phyloP scores from a whole-genome alignment of 2,888 invertebrate species.

The Bombylius major region DNA sequence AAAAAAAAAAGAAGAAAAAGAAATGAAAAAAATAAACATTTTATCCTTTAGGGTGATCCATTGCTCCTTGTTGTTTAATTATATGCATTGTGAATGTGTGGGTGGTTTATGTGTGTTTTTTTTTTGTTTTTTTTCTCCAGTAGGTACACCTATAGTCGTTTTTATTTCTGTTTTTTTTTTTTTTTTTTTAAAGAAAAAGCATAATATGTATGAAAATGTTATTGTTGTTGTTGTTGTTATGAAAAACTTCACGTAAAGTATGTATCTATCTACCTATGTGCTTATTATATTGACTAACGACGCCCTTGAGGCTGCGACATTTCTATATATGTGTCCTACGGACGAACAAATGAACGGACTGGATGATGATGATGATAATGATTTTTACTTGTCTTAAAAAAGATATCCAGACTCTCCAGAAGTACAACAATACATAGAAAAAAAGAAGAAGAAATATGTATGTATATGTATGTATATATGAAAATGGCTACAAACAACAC shows the following conservation, averaged over 20 bases:
- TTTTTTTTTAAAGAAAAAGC: not conserved
- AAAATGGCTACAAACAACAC: not conserved
- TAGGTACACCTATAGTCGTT: not conserved
- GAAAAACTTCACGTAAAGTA: too few relatives aligned
- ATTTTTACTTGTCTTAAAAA: not conserved
- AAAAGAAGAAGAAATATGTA: too few relatives aligned
- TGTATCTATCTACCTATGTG: too few relatives aligned
- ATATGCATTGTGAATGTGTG: not conserved
- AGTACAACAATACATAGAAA: too few relatives aligned
- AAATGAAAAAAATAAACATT: too few relatives aligned
- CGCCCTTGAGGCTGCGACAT: not conserved
- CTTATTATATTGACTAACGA: not conserved
- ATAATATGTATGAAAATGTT: too few relatives aligned
- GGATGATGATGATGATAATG: not conserved
- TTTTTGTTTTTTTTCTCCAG: not conserved
- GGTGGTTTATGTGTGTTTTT: not conserved
- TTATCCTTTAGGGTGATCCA: too few relatives aligned
- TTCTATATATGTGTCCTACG: not conserved
- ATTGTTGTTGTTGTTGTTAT: too few relatives aligned
- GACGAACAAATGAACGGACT: not conserved
- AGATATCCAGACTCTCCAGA: too few relatives aligned
- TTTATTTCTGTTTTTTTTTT: not conserved
- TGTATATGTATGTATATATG: not conserved
- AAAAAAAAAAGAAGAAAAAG: too few relatives aligned
- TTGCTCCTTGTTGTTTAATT: not conserved